Percentiles rank a stretch among this genome's conserved stretches.
These are phyloP conservation scores for Cyphomyrus plagiostoma DNA, from an alignment of 2,113 vertebrate genomes.

Conservation along the genomic window DNA sequence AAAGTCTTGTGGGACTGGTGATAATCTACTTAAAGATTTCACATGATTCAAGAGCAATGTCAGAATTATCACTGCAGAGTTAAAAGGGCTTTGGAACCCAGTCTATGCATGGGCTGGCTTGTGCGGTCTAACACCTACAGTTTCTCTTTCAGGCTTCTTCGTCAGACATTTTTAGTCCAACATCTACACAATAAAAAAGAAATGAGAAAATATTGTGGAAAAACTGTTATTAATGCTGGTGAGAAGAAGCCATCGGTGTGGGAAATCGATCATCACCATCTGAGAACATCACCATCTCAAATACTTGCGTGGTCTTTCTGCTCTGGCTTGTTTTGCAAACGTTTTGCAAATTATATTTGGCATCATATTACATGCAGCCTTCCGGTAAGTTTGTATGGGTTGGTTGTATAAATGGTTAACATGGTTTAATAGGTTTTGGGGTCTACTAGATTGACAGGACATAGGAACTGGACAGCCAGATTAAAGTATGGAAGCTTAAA, in stretches of 20 bases:
- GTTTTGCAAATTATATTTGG: not conserved
- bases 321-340: not conserved
- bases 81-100: not conserved
- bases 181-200: not conserved
- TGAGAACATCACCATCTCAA: not conserved
- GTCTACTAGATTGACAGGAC: not conserved
- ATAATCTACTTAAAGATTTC: not conserved
- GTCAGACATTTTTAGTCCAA: not conserved
- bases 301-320: not conserved
- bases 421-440: not conserved
- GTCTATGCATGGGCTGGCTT: not conserved
- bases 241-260: not conserved
- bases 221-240: not conserved
- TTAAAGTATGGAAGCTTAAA: not conserved
- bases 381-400: not conserved
- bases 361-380: not conserved
- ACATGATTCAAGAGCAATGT: not conserved
- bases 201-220: not conserved
- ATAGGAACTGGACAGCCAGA: not conserved
- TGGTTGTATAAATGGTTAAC: not conserved
- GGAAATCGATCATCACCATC: not conserved
- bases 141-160: not conserved
- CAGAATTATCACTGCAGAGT: not conserved
- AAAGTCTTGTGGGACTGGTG: not conserved
- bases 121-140: not conserved